Conservation (phyloP, 2,113 vertebrate genomes). For the Nesogale talazaci region DNA sequence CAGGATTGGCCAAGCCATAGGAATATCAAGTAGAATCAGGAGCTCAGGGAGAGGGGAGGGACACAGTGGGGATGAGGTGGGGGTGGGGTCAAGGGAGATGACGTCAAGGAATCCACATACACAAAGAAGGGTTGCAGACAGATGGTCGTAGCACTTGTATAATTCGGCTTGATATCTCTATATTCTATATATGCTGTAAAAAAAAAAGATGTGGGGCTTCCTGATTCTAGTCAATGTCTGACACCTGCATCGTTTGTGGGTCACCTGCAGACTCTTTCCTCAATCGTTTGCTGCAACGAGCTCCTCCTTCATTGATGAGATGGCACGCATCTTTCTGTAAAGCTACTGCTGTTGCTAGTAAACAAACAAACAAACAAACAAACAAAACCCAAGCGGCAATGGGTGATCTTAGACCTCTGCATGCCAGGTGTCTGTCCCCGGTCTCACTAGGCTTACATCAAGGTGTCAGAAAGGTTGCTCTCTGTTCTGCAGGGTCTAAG, state of each 20-base stretch:
- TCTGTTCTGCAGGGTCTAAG: not conserved
- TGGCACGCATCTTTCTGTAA: not conserved
- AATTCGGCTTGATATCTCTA: no score
- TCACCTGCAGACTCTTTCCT: not conserved
- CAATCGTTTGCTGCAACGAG: not conserved
- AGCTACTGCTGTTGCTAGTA: not conserved
- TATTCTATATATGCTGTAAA: not conserved
- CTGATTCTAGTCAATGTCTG: not conserved
- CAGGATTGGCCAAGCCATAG: no score
- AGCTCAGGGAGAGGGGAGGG: no score
- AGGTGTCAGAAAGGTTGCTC: not conserved
- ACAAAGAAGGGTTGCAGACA: no score
- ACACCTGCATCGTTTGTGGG: not conserved
- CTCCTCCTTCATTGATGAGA: not conserved
- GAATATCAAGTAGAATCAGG: no score
- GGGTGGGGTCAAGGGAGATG: no score
- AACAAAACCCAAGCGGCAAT: not conserved
- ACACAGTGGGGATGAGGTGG: no score
- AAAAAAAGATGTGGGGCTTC: not conserved
- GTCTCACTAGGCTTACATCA: not conserved
- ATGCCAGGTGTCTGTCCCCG: not conserved
- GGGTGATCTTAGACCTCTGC: not conserved
- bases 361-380: not conserved
- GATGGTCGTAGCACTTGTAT: no score
- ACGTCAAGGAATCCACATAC: no score